phyloP scores from a whole-genome alignment of 1,140 invertebrate genomes.

The Bacillus rossius region DNA sequence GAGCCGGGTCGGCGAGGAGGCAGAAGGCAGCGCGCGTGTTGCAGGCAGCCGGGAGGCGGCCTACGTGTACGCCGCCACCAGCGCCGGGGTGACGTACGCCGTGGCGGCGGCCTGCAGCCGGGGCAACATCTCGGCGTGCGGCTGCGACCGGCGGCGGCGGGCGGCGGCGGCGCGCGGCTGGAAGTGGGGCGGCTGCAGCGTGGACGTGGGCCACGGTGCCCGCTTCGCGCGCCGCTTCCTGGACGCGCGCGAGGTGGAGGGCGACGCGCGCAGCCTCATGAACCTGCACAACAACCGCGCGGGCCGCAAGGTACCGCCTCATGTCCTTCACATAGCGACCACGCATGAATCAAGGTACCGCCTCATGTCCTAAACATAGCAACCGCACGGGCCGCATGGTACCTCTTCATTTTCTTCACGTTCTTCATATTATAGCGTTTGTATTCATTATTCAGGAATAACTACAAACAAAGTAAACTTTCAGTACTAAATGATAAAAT shows the following conservation, averaged over 20 bases:
- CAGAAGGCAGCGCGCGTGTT: constrained; percentile 14
- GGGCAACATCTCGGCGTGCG: constrained; percentile 82
- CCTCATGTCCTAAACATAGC: too few relatives aligned
- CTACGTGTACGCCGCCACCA: constrained; percentile 86
- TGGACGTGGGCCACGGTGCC: constrained; percentile 71
- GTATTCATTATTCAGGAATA: too few relatives aligned
- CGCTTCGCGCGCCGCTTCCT: constrained; percentile 74
- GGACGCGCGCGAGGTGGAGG: constrained; percentile 76
- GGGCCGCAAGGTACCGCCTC: constrained; percentile 73
- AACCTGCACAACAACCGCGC: constrained; percentile 96
- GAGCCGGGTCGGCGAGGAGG: background rate
- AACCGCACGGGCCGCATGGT: too few relatives aligned
- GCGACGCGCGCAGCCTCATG: constrained; percentile 84
- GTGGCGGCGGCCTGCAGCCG: constrained; percentile 86
- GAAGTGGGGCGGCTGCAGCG: constrained; percentile 87
- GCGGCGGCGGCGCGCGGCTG: constrained; percentile 43
- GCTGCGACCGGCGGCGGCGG: constrained; percentile 58
- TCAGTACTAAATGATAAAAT: too few relatives aligned
- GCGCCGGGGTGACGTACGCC: constrained; percentile 84
- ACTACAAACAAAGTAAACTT: too few relatives aligned
- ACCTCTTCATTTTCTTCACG: too few relatives aligned
- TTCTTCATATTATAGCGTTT: too few relatives aligned
- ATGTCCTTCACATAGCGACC: too few relatives aligned
- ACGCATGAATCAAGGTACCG: too few relatives aligned
- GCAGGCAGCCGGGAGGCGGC: constrained; percentile 86